Base-by-base conservation (phyloP, 1,140 invertebrate species). In the Idris sp. region DNA sequence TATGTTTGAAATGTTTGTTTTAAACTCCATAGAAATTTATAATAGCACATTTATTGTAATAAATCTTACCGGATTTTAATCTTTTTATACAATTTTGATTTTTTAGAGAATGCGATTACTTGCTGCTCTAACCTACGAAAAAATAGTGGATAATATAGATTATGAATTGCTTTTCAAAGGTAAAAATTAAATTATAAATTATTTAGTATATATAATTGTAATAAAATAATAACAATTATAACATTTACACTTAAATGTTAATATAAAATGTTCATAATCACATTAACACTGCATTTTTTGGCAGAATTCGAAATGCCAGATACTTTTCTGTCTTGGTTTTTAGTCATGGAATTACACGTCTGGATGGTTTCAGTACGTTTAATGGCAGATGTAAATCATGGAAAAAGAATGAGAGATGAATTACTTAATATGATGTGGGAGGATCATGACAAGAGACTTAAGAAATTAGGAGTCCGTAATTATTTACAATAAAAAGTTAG, bases 321-420 rank as follows among this genome's bases (percentile, higher is more conserved):
- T 74, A 94, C 93, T 22, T 95, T 95, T 81, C 90, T 90, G 72
- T 95, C 94, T 0, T 96, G 94, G 94, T 96, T 95, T 83, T 80
- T 92, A 1, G 86, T 96, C 1, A 95, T 93, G 1, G 94, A 96
- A 83, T 84, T 96, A 10, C 94, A 97, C 83, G 89, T 96, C 0
- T 97, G 95, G 95, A 90, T 96, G 88, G 73, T 96, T 5, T 86
- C 92, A 80, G 89, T 92, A 9, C 88, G 95, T 33, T 89, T 91
- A 4, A 95, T 95, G 93, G 91, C 92, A 15, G 93, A 95, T 85
- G 89, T 88, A 11, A 89, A 92, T 26, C 87, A 93, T 78, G 95
- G 95, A 2, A 82, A 89, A 74, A 86, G 89, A 75, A 78, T 94
- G n/a, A 89, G 94, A 74, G 94, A 95, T 85, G 84, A 85, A 77